A percentile compares a stretch with the other conserved stretches of the same genome.
phyloP scores from a whole-genome alignment of 2,888 invertebrate species.

The Temnothorax ravouxi region DNA sequence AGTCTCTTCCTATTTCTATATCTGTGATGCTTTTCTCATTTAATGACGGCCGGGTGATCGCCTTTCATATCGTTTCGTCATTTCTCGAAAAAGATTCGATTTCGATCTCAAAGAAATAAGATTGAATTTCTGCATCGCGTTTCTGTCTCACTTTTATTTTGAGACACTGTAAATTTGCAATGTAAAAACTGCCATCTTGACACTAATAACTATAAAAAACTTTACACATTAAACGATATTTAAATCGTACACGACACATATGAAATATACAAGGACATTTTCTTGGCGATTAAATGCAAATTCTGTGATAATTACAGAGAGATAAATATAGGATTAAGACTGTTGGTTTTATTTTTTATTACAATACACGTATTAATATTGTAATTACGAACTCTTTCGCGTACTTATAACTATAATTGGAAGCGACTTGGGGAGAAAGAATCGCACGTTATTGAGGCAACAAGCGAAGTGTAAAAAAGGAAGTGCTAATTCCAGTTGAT shows the following conservation, averaged over 20 bases:
- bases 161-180: not conserved
- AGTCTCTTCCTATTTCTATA: conserved; percentile 46
- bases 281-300: not conserved
- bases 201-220: not conserved
- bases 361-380: not conserved
- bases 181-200: not conserved
- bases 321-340: not conserved
- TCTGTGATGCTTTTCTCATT: conserved; percentile 42
- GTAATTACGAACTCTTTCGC: not conserved
- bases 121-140: not conserved
- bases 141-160: not conserved
- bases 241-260: not conserved
- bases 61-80: conserved; percentile 16
- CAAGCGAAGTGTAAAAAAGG: conserved; percentile 60
- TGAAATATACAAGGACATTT: not conserved
- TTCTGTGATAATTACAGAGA: not conserved
- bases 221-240: not conserved
- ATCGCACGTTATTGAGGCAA: conserved; percentile 46
- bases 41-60: conserved; percentile 45
- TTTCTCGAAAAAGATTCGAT: conserved; percentile 3
- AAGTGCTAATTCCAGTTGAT: conserved; percentile 68
- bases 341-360: not conserved
- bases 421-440: not conserved
- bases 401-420: conserved; percentile 28
- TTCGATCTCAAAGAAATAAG: conserved; percentile 1